Conservation (phyloP, 2,888 invertebrate species). For the Apocheima hispidaria region DNA sequence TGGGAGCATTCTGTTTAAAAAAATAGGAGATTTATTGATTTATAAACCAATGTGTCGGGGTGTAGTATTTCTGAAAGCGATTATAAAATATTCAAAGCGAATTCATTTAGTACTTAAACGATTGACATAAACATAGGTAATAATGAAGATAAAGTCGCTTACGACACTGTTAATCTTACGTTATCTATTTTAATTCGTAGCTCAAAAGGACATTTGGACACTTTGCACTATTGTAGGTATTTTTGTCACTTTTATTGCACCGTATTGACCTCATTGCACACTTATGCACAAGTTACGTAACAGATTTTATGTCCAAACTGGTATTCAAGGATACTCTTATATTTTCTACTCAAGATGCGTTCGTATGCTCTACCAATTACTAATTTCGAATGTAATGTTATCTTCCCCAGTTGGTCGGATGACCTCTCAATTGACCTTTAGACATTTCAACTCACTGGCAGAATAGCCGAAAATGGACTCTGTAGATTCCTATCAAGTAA, state of each 20-base stretch:
- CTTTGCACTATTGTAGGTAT: conserved; percentile 6
- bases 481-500: conserved; percentile 26
- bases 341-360: conserved; percentile 38
- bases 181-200: conserved; percentile 47
- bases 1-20: conserved; percentile 41
- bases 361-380: conserved; percentile 48
- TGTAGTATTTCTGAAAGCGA: conserved; percentile 47
- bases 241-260: conserved; percentile 3
- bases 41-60: conserved; percentile 55
- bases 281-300: conserved; percentile 35
- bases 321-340: conserved; percentile 49
- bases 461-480: conserved; percentile 56
- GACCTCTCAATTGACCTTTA: conserved; percentile 75
- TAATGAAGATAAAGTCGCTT: conserved; percentile 41
- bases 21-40: conserved; percentile 54
- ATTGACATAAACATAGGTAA: conserved; percentile 47
- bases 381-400: conserved; percentile 54
- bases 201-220: conserved; percentile 15
- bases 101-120: conserved; percentile 54
- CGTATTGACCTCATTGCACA: conserved; percentile 27
- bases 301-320: conserved; percentile 32
- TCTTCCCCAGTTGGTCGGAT: conserved; percentile 59
- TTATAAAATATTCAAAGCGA: conserved; percentile 49
- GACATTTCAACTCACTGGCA: conserved; percentile 61
- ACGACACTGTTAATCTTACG: conserved; percentile 48